A percentile compares a stretch with the other conserved stretches of the same genome.
These are phyloP conservation scores for Chlorocebus sabaeus DNA, from an alignment of 2,113 vertebrate species.

Conservation along the genomic window DNA sequence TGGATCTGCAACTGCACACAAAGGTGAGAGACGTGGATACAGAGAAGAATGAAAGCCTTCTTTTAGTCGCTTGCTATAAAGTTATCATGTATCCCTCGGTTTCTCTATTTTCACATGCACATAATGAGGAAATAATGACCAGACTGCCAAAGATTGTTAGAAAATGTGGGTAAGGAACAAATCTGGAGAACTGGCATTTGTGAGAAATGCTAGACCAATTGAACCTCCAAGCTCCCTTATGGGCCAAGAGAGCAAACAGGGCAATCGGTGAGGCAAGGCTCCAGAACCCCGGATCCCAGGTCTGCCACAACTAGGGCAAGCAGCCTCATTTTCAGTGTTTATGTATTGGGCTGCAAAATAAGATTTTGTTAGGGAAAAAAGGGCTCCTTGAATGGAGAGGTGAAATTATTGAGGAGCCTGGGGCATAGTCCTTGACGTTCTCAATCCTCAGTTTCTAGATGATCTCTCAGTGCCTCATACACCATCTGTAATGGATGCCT, in stretches of 20 bases:
- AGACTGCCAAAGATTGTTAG: background rate
- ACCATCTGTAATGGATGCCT: rapidly evolving
- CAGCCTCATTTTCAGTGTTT: background rate
- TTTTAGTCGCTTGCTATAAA: background rate
- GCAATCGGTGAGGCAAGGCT: background rate
- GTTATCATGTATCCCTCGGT: background rate
- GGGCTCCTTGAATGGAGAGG: background rate
- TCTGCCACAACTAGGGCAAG: no score
- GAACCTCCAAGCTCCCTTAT: background rate
- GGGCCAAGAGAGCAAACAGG: background rate
- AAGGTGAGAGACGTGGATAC: background rate
- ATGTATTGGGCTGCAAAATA: background rate
- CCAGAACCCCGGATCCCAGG: background rate
- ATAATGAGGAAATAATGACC: background rate
- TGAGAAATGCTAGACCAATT: background rate
- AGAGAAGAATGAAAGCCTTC: background rate
- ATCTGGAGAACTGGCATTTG: background rate
- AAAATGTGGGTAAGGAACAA: background rate
- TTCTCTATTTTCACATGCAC: background rate
- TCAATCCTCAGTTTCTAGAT: background rate
- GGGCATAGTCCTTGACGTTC: background rate
- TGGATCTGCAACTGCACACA: no score
- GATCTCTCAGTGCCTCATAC: background rate
- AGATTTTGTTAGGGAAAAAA: background rate
- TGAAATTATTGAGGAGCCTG: background rate